A percentile compares a stretch with the other conserved stretches of the same genome.
Conservation (phyloP, 2,113 vertebrate species). For the Protomyctophum bolini region DNA sequence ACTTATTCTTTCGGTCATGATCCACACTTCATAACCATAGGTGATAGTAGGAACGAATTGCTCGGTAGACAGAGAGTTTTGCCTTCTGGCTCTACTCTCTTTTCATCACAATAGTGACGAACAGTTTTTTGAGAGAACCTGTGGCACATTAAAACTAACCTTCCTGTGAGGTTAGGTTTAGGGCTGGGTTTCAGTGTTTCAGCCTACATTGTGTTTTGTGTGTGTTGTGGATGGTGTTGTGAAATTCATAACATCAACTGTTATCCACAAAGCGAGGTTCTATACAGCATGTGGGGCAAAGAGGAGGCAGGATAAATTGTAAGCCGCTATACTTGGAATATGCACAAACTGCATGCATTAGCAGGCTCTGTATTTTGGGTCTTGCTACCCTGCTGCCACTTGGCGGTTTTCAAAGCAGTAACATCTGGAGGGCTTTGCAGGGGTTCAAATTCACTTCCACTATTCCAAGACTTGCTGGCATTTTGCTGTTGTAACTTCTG, state of each 20-base stretch:
- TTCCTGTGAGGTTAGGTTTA: too few relatives aligned
- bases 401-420: constrained; percentile 3
- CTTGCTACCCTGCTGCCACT: constrained; percentile 13
- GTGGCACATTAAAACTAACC: too few relatives aligned
- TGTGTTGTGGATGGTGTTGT: constrained; percentile 13
- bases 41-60: too few relatives aligned
- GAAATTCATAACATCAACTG: constrained; percentile 20
- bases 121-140: too few relatives aligned
- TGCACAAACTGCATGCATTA: constrained; percentile 4
- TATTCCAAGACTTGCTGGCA: too few relatives aligned
- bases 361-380: constrained; percentile 6
- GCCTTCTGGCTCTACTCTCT: too few relatives aligned
- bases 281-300: not conserved
- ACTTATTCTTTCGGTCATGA: too few relatives aligned
- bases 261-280: constrained; percentile 20
- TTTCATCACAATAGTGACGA: too few relatives aligned
- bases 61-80: too few relatives aligned
- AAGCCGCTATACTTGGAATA: constrained; percentile 24
- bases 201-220: constrained; percentile 14
- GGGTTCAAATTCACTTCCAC: constrained; percentile 14
- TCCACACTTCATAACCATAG: too few relatives aligned
- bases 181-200: not conserved
- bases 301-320: not conserved
- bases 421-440: constrained; percentile 20
- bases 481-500: too few relatives aligned